Evolutionary conservation across 1,140 invertebrate species (phyloP).

Genomic region (Tachypleus tridentatus): DNA sequence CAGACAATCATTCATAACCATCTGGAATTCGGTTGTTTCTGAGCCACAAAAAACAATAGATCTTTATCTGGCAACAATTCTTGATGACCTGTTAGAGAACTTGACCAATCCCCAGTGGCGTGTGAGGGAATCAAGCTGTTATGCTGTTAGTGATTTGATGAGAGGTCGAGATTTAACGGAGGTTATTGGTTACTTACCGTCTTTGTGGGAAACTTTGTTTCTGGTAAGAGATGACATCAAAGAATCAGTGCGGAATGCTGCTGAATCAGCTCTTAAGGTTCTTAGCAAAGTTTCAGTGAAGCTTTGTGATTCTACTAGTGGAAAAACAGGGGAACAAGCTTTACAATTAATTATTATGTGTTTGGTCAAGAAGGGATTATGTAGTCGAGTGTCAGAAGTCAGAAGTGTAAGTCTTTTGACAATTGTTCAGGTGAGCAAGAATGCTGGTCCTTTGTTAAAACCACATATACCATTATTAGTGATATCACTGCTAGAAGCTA

Average conservation of each 20-base stretch:
- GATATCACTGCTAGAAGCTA: conserved; percentile 65
- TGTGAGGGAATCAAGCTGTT: conserved; percentile 71
- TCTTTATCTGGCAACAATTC: conserved; percentile 72
- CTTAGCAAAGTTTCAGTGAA: conserved; percentile 71
- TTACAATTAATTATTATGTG: conserved; percentile 63
- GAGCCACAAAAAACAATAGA: conserved; percentile 78
- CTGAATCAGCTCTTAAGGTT: conserved; percentile 57
- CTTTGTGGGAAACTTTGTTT: conserved; percentile 71
- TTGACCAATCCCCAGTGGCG: conserved; percentile 73
- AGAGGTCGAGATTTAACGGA: conserved; percentile 39
- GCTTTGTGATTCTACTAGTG: conserved; percentile 57
- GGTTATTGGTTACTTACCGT: conserved; percentile 43
- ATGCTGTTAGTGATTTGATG: conserved; percentile 70
- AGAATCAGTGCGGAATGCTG: conserved; percentile 57
- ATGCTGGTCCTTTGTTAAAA: conserved; percentile 52
- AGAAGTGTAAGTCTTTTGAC: conserved; percentile 66
- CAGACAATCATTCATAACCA: conserved; percentile 78
- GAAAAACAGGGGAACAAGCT: conserved; percentile 62
- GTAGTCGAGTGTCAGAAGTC: conserved; percentile 62
- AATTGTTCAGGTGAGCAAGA: conserved; percentile 65
- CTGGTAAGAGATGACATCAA: conserved; percentile 89
- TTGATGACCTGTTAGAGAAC: conserved; percentile 64
- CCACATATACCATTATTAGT: conserved; percentile 67
- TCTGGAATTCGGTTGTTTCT: conserved; percentile 77
- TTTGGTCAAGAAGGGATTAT: conserved; percentile 63